Evolutionary conservation across 1,140 invertebrate species (phyloP).

Genomic region (Ips nitidus): DNA sequence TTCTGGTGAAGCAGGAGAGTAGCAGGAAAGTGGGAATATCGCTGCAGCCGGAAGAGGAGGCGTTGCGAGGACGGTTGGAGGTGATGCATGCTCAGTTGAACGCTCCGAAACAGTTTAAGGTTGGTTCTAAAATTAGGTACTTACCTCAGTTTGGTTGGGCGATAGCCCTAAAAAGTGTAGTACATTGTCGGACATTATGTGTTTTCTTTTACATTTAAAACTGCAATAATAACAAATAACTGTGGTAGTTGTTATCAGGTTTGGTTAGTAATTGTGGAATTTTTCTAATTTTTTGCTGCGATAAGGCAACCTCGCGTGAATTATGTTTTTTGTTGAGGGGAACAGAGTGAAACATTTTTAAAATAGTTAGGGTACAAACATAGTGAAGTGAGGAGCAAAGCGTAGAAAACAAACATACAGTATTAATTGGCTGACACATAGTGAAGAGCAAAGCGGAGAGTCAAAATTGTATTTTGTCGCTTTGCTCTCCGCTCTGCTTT

Average conservation of each 20-base stretch:
- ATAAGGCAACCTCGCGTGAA: too few species aligned
- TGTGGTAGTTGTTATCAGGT: background rate
- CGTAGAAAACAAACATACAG: too few species aligned
- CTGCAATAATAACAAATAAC: background rate
- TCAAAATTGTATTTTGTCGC: too few species aligned
- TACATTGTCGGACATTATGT: conserved; percentile 26
- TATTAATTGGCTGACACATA: too few species aligned
- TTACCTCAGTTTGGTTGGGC: background rate
- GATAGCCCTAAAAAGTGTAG: conserved; percentile 1
- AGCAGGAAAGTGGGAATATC: conserved; percentile 81
- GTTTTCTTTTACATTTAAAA: background rate
- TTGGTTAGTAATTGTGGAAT: too few species aligned
- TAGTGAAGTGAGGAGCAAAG: too few species aligned
- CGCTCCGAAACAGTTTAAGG: conserved; percentile 90
- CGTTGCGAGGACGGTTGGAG: conserved; percentile 79
- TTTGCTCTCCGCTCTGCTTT: too few species aligned
- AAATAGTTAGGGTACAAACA: too few species aligned
- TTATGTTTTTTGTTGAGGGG: too few species aligned
- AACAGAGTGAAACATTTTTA: too few species aligned
- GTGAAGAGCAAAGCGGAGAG: too few species aligned
- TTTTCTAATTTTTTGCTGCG: too few species aligned
- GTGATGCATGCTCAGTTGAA: conserved; percentile 82
- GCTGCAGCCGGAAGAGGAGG: conserved; percentile 87
- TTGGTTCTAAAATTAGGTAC: conserved; percentile 51
- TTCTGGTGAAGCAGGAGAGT: conserved; percentile 85